These are phyloP conservation scores for Axea sp. DNA, from an alignment of 2,888 invertebrate genomes.

Conservation along the genomic window DNA sequence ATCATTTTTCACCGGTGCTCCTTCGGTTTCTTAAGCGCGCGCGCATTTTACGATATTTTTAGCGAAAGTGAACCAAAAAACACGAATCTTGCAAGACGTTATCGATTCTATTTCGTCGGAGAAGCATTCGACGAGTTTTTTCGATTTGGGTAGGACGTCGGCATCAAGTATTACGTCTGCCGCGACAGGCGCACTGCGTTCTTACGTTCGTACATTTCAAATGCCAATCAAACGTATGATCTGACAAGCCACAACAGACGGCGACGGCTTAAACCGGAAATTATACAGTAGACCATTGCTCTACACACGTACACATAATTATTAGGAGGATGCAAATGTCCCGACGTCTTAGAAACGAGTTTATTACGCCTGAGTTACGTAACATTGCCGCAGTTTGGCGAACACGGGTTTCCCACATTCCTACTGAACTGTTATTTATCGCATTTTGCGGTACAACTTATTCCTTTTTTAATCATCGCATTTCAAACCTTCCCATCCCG, in stretches of 20 bases:
- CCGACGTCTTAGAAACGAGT: slow-evolving; percentile 19
- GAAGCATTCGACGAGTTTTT: slow-evolving; percentile 52
- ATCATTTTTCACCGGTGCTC: no score
- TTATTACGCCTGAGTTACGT: slow-evolving; percentile 6
- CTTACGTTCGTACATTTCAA: slow-evolving; percentile 42
- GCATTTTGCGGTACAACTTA: no score
- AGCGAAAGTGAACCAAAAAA: slow-evolving; percentile 17
- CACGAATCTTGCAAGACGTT: slow-evolving; percentile 27
- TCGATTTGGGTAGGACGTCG: slow-evolving; percentile 46
- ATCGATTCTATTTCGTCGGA: slow-evolving; percentile 46
- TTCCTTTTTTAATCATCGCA: no score
- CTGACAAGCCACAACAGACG: slow-evolving; percentile 59
- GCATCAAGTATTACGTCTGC: slow-evolving; percentile 46
- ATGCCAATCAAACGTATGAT: slow-evolving; percentile 62
- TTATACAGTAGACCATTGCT: slow-evolving; percentile 52
- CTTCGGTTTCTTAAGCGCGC: no score
- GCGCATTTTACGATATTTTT: no score
- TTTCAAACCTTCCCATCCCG: no score
- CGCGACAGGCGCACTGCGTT: slow-evolving; percentile 51
- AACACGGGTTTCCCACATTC: no score
- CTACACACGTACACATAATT: slow-evolving; percentile 13
- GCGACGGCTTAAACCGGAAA: slow-evolving; percentile 55
- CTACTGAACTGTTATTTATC: no score
- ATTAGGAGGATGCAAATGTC: slow-evolving; percentile 20
- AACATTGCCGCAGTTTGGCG: no score